Base-by-base conservation (phyloP, 1,140 invertebrate genomes). In the Neomicropteryx cornuta region DNA sequence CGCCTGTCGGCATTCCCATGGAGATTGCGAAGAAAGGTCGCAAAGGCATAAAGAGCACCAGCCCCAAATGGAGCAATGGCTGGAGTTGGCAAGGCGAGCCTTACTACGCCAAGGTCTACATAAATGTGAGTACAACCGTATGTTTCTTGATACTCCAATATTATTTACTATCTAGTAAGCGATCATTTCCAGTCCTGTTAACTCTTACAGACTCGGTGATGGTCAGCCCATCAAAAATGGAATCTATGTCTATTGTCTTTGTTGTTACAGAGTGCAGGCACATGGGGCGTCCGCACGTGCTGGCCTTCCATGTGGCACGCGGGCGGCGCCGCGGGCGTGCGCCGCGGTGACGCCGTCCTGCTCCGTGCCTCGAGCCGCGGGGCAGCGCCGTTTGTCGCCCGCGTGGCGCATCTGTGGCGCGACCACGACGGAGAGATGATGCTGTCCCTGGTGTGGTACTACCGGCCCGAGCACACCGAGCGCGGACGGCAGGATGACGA, bases 381-480 rank as follows among this genome's bases (percentile, higher is more conserved):
- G 57, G 85, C 77, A 39, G 90, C 95, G 44, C 93, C 93, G 14
- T 97, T 83, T 61, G 87, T 97, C 36, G 93, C 91, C 18, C 90
- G 95, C 70, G 85, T 97, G 40, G 83, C 86, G 18, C 80, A 85
- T 31, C 73, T 97, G 4, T 97, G 90, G 90, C 87, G 96, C 60
- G 90, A 93, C 70, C 85, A 87, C 5, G 83, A 87, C 33, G 89
- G 87, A 38, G 91, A 96, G 62, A 94, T 96, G 88, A 95, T 93
- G 87, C 87, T 96, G 70, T 92, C 88, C 1, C 66, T 97, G 35
- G 65, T 96, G 33, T 97, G 94, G 94, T 98, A 95, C 68, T 97
- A 98, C 66, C 76, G 92, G 51, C 92, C 93, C 1, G 93, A 98
- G 66, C 93, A 97, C 63, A 95, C 90, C 1, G 91, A 97, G 49